Conservation (phyloP, 2,113 vertebrate species). For the Romanogobio albipinnatus region DNA sequence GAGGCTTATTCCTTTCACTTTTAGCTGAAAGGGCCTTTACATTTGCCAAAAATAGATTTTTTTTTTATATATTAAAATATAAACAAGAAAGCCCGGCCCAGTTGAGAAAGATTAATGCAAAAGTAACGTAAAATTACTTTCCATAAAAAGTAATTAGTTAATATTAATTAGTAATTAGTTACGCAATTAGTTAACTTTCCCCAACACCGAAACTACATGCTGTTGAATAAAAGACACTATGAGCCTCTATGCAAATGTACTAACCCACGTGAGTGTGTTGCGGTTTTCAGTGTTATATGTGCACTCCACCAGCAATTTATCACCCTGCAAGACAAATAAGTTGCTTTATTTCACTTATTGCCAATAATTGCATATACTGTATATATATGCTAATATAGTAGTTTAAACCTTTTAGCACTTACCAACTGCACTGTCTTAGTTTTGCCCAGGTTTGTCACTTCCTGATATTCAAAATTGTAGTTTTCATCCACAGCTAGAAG, state of each 20-base stretch:
- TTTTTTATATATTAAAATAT: too few species aligned
- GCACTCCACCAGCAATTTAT: slow-evolving; percentile 74
- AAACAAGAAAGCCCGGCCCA: too few species aligned
- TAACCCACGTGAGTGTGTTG: slow-evolving; percentile 56
- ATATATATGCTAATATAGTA: too few species aligned
- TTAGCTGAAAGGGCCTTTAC: too few species aligned
- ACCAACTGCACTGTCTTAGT: slow-evolving; percentile 72
- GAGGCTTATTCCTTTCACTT: too few species aligned
- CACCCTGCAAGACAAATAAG: slow-evolving; percentile 59
- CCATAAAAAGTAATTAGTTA: too few species aligned
- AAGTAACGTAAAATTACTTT: too few species aligned
- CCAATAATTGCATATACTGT: not conserved
- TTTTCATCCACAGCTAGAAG: slow-evolving; percentile 75
- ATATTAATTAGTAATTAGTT: too few species aligned
- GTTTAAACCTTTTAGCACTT: not conserved
- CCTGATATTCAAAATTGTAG: slow-evolving; percentile 81
- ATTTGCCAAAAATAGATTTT: too few species aligned
- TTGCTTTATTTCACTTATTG: not conserved
- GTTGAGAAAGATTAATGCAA: too few species aligned
- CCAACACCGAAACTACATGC: not conserved
- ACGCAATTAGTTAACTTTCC: too few species aligned
- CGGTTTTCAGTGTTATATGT: slow-evolving; percentile 68
- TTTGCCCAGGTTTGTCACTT: slow-evolving; percentile 67
- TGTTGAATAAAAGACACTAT: not conserved
- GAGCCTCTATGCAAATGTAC: not conserved